Conservation (phyloP, 2,888 invertebrate genomes). For the Polymixis lichenea region DNA sequence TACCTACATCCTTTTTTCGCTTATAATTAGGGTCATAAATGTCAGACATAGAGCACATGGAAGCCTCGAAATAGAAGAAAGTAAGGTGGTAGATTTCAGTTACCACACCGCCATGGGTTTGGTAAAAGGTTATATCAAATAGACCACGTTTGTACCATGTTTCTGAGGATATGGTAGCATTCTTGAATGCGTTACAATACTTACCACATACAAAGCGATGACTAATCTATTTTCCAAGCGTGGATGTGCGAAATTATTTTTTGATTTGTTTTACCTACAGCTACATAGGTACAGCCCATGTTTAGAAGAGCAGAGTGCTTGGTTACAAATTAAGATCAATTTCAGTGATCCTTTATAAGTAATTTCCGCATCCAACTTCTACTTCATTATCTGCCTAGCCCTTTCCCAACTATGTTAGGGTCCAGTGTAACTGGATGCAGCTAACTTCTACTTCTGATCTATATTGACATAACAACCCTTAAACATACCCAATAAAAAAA, state of each 20-base stretch:
- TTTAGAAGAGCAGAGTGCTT: background rate
- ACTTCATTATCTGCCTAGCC: too few relatives aligned
- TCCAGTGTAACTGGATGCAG: too few relatives aligned
- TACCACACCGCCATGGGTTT: background rate
- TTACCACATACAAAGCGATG: background rate
- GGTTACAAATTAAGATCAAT: too few relatives aligned
- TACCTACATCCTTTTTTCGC: background rate
- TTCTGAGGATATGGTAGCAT: too few relatives aligned
- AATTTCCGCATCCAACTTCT: background rate
- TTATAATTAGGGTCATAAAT: background rate
- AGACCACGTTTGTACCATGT: background rate
- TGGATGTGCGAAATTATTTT: background rate
- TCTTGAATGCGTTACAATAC: background rate
- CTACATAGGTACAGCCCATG: too few relatives aligned
- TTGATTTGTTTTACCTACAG: conserved; percentile 5
- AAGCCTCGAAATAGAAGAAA: background rate
- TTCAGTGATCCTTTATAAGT: background rate
- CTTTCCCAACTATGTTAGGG: too few relatives aligned
- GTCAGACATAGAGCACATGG: too few relatives aligned
- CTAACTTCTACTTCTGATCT: too few relatives aligned
- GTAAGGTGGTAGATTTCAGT: background rate
- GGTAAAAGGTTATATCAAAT: background rate
- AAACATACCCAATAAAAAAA: too few relatives aligned
- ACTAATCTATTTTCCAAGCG: background rate
- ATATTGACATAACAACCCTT: background rate